These are phyloP conservation scores for Mungos mungo DNA, from an alignment of 2,113 vertebrate species.

Conservation along the genomic window DNA sequence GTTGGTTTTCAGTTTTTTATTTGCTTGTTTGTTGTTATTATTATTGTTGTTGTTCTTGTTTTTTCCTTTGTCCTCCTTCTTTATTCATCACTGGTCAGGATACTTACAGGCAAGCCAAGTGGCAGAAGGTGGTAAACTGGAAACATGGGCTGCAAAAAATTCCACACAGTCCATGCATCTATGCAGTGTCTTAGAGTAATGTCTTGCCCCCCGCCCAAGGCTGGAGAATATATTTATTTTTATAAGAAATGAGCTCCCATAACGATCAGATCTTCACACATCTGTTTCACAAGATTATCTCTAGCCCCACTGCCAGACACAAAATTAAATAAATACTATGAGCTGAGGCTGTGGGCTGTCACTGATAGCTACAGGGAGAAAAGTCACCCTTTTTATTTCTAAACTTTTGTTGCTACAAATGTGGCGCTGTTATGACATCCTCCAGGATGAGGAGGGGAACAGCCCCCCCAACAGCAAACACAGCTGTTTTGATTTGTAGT, in stretches of 20 bases:
- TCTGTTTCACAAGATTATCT: conserved; percentile 1
- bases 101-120: neutral
- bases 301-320: neutral
- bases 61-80: neutral
- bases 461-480: conserved; percentile 49
- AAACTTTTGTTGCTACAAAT: conserved; percentile 37
- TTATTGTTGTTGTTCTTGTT: neutral
- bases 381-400: conserved; percentile 40
- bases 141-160: neutral
- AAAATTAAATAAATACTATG: neutral
- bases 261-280: conserved; percentile 35
- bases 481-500: conserved; percentile 45
- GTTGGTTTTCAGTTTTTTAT: neutral
- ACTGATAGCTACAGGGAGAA: neutral
- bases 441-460: neutral
- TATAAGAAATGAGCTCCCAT: neutral
- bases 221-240: neutral
- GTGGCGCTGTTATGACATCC: neutral
- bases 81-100: neutral
- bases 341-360: neutral
- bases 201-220: neutral
- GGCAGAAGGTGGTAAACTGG: neutral
- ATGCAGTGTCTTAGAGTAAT: neutral
- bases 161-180: neutral
- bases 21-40: neutral